Evolutionary conservation across 2,888 invertebrate species (phyloP).

Genomic region (Synanthedon formicaeformis): DNA sequence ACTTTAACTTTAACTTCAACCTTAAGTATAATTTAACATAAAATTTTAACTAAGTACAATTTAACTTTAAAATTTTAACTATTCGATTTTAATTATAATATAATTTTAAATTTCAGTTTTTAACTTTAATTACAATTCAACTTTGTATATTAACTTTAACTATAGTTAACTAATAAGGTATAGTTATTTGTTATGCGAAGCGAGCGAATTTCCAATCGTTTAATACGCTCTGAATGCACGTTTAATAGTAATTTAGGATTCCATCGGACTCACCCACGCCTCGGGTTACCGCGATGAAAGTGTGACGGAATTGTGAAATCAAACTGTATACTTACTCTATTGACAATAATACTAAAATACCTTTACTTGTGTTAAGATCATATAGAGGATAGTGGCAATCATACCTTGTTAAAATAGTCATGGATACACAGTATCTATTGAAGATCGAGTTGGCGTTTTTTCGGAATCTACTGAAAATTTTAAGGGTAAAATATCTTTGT

Average conservation of each 20-base stretch:
- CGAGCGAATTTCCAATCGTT: constrained; percentile 1
- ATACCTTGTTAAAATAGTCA: constrained; percentile 6
- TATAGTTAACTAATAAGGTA: too few species aligned
- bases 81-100: too few species aligned
- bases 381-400: too few species aligned
- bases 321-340: constrained; percentile 15
- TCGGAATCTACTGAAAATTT: constrained; percentile 25
- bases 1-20: too few species aligned
- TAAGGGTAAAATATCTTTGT: not conserved
- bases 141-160: too few species aligned
- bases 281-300: constrained; percentile 26
- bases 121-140: too few species aligned
- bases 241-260: constrained; percentile 20
- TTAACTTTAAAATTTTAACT: too few species aligned
- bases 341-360: constrained; percentile 10
- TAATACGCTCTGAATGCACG: constrained; percentile 8
- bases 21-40: too few species aligned
- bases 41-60: too few species aligned
- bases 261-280: constrained; percentile 14
- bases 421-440: constrained; percentile 22
- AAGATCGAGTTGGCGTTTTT: constrained; percentile 35
- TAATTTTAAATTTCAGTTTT: too few species aligned
- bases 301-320: constrained; percentile 46
- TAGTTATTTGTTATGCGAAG: not conserved
- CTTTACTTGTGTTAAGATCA: too few species aligned